A percentile compares a stretch with the other conserved stretches of the same genome.
Evolutionary conservation across 2,888 invertebrate genomes (phyloP).

Genomic region (Epinotia ramella): DNA sequence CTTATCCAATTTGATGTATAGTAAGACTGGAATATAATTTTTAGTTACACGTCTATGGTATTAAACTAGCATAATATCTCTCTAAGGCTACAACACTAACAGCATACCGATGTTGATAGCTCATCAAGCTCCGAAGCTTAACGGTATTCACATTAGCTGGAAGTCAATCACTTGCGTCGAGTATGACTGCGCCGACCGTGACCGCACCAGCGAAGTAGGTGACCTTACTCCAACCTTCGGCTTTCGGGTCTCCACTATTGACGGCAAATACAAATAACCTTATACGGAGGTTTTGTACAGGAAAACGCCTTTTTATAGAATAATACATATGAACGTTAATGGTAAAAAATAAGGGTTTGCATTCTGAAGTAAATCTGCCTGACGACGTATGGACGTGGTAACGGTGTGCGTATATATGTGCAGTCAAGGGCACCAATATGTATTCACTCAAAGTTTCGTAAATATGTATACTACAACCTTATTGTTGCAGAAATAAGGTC

Average conservation of each 20-base stretch:
- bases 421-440: too few relatives aligned
- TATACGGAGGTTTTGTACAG: conserved; percentile 39
- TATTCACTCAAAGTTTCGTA: too few relatives aligned
- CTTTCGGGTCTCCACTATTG: conserved; percentile 73
- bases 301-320: conserved; percentile 33
- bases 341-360: background rate
- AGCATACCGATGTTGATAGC: conserved; percentile 8
- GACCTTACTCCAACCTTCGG: conserved; percentile 77
- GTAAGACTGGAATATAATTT: too few relatives aligned
- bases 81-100: background rate
- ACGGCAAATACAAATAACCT: conserved; percentile 57
- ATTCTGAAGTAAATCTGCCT: background rate
- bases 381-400: background rate
- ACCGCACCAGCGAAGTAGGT: conserved; percentile 80
- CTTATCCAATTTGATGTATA: too few relatives aligned
- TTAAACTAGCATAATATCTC: too few relatives aligned
- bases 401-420: background rate
- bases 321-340: background rate
- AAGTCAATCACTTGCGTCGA: conserved; percentile 52
- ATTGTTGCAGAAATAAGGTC: too few relatives aligned
- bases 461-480: too few relatives aligned
- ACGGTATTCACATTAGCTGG: conserved; percentile 12
- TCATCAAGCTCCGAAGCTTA: background rate
- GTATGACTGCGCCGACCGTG: conserved; percentile 73
- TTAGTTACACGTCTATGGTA: too few relatives aligned